Conservation (phyloP, 2,888 invertebrate species). For the Diadegma fenestrale region DNA sequence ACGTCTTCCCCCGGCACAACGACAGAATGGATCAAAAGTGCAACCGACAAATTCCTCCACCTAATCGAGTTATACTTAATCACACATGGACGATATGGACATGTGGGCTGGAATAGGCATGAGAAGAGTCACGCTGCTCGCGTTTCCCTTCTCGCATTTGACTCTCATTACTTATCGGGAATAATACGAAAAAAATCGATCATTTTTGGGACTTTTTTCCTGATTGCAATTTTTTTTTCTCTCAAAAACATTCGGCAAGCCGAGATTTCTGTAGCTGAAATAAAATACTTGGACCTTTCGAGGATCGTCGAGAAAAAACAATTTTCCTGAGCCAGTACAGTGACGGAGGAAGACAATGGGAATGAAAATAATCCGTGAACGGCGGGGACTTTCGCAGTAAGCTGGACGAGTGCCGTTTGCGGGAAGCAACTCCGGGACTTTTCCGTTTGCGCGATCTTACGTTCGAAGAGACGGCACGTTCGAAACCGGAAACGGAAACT, state of each 20-base stretch:
- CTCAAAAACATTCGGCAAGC: neutral
- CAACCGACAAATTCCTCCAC: slow-evolving; percentile 30
- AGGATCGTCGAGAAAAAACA: neutral
- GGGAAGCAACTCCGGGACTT: slow-evolving; percentile 29
- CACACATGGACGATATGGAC: slow-evolving; percentile 14
- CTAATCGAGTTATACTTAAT: slow-evolving; percentile 53
- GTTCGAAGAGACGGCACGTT: slow-evolving; percentile 77
- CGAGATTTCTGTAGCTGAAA: neutral
- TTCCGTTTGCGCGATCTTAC: slow-evolving; percentile 56
- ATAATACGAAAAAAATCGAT: neutral
- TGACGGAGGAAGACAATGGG: slow-evolving; percentile 3
- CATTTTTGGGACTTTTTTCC: neutral
- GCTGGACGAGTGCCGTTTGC: neutral
- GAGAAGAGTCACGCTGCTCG: neutral
- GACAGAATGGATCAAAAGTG: slow-evolving; percentile 20
- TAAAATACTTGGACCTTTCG: neutral
- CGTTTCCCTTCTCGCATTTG: neutral
- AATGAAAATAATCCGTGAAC: slow-evolving; percentile 33
- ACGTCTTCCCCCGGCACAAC: neutral
- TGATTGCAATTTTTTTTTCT: neutral
- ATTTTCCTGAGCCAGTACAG: too few relatives aligned
- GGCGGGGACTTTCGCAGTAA: slow-evolving; percentile 23
- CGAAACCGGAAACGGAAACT: slow-evolving; percentile 83
- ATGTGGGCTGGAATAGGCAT: slow-evolving; percentile 37
- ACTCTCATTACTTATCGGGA: neutral